Evolutionary conservation across 2,888 invertebrate species (phyloP).

Genomic region (Drosophila recens): DNA sequence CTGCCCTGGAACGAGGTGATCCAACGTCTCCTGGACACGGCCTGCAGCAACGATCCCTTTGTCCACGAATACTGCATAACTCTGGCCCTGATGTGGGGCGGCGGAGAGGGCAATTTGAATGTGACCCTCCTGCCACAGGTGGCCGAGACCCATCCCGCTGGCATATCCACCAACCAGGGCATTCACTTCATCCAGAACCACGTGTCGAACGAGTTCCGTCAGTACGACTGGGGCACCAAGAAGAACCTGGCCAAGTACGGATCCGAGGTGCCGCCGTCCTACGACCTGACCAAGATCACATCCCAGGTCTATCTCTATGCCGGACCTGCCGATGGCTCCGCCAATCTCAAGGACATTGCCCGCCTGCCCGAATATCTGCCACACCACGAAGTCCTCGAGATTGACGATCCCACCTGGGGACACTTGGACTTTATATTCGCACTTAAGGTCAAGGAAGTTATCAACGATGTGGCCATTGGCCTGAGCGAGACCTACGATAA

Average conservation of each 20-base stretch:
- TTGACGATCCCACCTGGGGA: conserved; percentile 76
- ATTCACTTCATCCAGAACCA: conserved; percentile 77
- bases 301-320: conserved; percentile 70
- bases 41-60: conserved; percentile 69
- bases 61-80: conserved; percentile 64
- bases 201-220: conserved; percentile 68
- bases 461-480: conserved; percentile 71
- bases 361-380: conserved; percentile 62
- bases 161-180: conserved; percentile 79
- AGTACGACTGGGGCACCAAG: conserved; percentile 71
- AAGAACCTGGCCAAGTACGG: conserved; percentile 67
- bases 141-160: conserved; percentile 81
- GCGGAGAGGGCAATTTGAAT: conserved; percentile 72
- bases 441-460: conserved; percentile 63
- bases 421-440: conserved; percentile 83
- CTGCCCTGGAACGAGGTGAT: conserved; percentile 74
- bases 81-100: conserved; percentile 73
- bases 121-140: conserved; percentile 72
- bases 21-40: conserved; percentile 69
- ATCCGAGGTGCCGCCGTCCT: conserved; percentile 65
- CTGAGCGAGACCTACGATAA: conserved; percentile 64
- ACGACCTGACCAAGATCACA: conserved; percentile 70
- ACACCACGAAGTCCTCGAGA: conserved; percentile 58
- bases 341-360: conserved; percentile 61
- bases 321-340: conserved; percentile 70